Percentiles rank a stretch among this genome's conserved stretches.
Evolutionary conservation across 2,888 invertebrate species (phyloP).

Genomic region (Phoronis australis): DNA sequence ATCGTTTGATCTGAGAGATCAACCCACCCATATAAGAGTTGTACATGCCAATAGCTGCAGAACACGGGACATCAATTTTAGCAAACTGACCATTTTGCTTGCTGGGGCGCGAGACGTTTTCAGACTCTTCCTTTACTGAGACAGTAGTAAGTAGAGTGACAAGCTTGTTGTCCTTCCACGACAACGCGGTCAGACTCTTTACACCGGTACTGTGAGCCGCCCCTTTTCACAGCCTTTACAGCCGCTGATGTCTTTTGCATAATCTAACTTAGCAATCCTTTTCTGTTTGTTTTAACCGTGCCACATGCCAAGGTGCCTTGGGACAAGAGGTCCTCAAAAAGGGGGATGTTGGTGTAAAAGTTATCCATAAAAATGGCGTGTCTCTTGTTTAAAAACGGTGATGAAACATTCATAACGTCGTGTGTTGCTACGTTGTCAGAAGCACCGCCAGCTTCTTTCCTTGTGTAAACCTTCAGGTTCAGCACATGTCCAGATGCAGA

Average conservation of each 20-base stretch:
- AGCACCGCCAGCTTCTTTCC: too few relatives aligned
- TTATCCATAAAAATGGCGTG: constrained; percentile 2
- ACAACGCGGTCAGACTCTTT: background rate
- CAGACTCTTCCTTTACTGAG: background rate
- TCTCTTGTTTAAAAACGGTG: too few relatives aligned
- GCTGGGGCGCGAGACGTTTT: background rate
- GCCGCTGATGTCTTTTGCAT: background rate
- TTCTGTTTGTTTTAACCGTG: constrained; percentile 2
- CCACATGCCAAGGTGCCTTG: background rate
- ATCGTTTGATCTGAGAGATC: constrained; percentile 4
- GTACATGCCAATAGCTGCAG: background rate
- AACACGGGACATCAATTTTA: background rate
- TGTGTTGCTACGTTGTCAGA: too few relatives aligned
- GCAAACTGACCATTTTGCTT: background rate
- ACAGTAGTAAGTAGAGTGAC: background rate
- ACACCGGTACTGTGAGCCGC: background rate
- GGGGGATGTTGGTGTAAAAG: background rate
- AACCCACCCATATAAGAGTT: background rate
- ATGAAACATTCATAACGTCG: too few relatives aligned
- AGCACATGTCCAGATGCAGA: too few relatives aligned
- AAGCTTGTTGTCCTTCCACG: background rate
- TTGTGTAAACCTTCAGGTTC: too few relatives aligned
- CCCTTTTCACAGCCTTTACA: background rate
- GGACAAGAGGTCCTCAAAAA: background rate
- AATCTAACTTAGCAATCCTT: background rate